Percentiles rank a stretch among this genome's conserved stretches.
Conservation (phyloP, 2,797 vertebrate genomes). For the Perodicticus potto region DNA sequence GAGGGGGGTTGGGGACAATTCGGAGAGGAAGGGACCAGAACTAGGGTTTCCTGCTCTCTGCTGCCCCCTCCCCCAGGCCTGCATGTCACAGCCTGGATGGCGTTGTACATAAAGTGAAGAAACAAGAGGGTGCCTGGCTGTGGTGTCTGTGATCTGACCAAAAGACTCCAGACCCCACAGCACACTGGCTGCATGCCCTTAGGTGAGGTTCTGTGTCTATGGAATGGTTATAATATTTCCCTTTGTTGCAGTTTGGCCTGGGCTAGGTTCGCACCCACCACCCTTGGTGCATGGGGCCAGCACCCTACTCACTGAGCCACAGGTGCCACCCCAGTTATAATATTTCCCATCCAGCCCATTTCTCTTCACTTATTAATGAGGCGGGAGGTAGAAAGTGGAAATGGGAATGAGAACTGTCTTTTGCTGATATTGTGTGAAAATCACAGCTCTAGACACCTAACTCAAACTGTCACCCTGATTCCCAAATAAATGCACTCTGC, state of each 20-base stretch:
- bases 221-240: neutral
- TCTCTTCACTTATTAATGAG: neutral
- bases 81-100: neutral
- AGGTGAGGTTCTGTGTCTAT: neutral
- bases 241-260: too few species aligned
- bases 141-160: too few species aligned
- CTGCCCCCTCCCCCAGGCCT: neutral
- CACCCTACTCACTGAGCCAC: too few species aligned
- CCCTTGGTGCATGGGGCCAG: too few species aligned
- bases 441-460: neutral
- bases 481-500: neutral
- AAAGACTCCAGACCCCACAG: neutral
- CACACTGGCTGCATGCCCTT: neutral
- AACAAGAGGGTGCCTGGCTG: neutral
- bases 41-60: neutral
- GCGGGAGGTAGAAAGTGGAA: neutral
- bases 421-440: neutral
- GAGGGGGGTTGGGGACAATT: neutral
- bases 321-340: too few species aligned
- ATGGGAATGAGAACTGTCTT: neutral
- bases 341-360: neutral
- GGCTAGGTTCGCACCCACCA: too few species aligned
- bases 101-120: neutral
- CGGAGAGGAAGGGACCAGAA: neutral
- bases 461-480: neutral